These are phyloP conservation scores for Mionectes olivaceus DNA, from an alignment of 2,797 vertebrate species.

Conservation along the genomic window DNA sequence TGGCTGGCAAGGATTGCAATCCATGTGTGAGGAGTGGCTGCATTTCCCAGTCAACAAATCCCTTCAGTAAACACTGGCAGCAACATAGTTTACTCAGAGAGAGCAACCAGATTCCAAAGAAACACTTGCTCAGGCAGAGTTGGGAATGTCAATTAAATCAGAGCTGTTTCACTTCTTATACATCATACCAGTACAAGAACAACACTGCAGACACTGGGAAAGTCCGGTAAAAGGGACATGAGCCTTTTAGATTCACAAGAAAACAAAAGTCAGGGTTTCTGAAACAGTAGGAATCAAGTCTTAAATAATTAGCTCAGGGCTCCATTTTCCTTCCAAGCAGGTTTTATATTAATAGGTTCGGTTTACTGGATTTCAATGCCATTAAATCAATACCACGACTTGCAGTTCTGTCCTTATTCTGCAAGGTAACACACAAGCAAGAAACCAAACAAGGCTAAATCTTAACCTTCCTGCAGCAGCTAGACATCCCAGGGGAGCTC, in stretches of 20 bases:
- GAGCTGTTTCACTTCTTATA: neutral
- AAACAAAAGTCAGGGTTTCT: neutral
- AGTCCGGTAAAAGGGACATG: neutral
- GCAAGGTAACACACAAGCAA: neutral
- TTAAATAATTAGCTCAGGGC: neutral
- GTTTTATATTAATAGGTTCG: neutral
- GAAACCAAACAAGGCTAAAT: neutral
- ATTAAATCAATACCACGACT: neutral
- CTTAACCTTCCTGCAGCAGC: neutral
- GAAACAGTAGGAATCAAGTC: neutral
- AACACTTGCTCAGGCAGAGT: neutral
- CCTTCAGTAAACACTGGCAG: conserved; percentile 1
- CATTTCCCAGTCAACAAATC: conserved; percentile 6
- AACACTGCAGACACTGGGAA: neutral
- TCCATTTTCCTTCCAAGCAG: neutral
- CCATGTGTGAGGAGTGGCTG: neutral
- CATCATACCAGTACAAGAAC: neutral
- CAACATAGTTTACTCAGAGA: neutral
- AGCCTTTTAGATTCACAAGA: neutral
- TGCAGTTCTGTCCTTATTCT: neutral
- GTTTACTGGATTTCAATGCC: neutral
- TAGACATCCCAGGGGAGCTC: neutral
- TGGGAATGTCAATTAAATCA: neutral
- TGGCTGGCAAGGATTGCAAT: neutral
- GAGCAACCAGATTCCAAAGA: neutral